Evolutionary conservation across 2,113 vertebrate genomes (phyloP).

Genomic region (Platanista minor): DNA sequence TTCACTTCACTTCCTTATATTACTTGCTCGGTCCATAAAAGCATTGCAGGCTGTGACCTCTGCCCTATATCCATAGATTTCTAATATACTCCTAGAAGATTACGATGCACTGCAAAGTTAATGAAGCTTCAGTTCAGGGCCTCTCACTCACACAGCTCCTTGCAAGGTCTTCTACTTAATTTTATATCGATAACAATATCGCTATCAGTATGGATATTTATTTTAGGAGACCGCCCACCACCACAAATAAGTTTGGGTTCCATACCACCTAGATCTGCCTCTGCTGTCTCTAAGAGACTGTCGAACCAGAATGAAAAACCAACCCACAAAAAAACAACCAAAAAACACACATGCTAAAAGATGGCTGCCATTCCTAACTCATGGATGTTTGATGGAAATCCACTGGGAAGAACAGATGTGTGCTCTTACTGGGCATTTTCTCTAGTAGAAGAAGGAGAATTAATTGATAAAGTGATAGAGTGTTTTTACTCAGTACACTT

Average conservation of each 20-base stretch:
- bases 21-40: background rate
- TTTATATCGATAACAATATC: background rate
- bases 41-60: background rate
- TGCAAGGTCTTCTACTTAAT: background rate
- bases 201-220: background rate
- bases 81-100: too few species aligned
- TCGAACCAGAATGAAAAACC: background rate
- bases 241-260: background rate
- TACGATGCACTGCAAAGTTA: background rate
- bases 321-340: background rate
- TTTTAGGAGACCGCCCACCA: background rate
- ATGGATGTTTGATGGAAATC: background rate
- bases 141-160: background rate
- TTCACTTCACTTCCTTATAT: background rate
- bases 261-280: background rate
- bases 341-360: background rate
- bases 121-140: background rate
- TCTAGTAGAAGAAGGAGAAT: background rate
- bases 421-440: background rate
- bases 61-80: background rate
- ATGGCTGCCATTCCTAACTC: background rate
- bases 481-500: background rate
- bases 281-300: background rate
- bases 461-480: constrained; percentile 27
- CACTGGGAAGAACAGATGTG: background rate